A percentile compares a stretch with the other conserved stretches of the same genome.
Conservation (phyloP, 1,140 invertebrate species). For the Drosophila repletoides region DNA sequence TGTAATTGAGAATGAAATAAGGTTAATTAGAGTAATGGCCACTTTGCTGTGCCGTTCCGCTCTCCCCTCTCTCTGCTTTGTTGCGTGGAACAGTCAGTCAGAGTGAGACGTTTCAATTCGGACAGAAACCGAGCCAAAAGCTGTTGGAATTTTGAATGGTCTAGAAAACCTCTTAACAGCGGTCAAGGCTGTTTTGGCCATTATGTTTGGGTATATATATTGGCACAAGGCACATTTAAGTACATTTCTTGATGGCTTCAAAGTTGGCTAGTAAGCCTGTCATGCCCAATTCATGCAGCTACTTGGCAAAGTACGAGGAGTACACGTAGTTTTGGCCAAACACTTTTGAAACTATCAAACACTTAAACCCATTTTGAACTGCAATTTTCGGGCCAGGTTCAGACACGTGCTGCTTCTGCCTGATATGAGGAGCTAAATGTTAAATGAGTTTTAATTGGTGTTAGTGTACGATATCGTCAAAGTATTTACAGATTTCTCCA, state of each 20-base stretch:
- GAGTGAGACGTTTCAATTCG: conserved; percentile 60
- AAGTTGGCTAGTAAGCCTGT: conserved; percentile 51
- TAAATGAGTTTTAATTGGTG: conserved; percentile 79
- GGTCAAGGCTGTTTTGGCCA: conserved; percentile 59
- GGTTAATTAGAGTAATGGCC: conserved; percentile 80
- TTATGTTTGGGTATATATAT: conserved; percentile 39
- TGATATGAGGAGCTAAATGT: conserved; percentile 53
- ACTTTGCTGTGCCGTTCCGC: conserved; percentile 41
- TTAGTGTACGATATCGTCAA: conserved; percentile 59
- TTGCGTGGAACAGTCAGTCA: too few species aligned
- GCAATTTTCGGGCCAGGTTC: conserved; percentile 37
- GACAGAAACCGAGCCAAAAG: conserved; percentile 1
- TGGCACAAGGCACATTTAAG: conserved; percentile 36
- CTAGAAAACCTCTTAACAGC: not conserved
- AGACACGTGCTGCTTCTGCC: not conserved
- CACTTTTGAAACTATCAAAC: conserved; percentile 67
- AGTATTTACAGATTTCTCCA: conserved; percentile 21
- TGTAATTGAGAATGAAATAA: conserved; percentile 81
- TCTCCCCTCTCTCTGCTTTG: not conserved
- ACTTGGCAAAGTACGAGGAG: conserved; percentile 11
- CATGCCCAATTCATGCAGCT: too few species aligned
- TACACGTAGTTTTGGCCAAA: conserved; percentile 36
- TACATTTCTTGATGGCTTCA: too few species aligned
- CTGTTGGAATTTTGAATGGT: conserved; percentile 1
- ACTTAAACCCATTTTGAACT: conserved; percentile 72